Evolutionary conservation across 2,113 vertebrate genomes (phyloP), one percentile per base, ranked within the genome.

Genomic region (Hyperopisus bebe): DNA sequence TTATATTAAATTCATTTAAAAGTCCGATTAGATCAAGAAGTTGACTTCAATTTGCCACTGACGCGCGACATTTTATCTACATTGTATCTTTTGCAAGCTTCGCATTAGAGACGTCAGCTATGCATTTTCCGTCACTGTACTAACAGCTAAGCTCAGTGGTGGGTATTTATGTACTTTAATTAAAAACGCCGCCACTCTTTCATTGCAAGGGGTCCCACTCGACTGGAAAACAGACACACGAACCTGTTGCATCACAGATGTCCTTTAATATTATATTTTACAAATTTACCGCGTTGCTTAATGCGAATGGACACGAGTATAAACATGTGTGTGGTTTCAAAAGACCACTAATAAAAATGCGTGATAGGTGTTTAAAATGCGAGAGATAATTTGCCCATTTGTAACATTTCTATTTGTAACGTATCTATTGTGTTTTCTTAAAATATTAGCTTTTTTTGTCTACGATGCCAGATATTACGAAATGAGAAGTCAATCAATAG

Each of bases 81-180:
- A 42, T 42, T 80, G 35, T 80, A 80, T 42, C 74, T 80, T 39
- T 42, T 5, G 44, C n/a, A 10, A 42, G 39, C 62, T 86, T 27
- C 2, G 48, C n/a, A 31, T 31, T 31, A 74, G 24, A 62, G 58
- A 88, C 74, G 66, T 48, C 39, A 48, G 66, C 42, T 24, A 88
- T 48, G 42, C 31, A 88, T 48, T 88, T 88, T 46, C 46, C 47
- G 88, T 77, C 44, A 39, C 62, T n/a, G n/a, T 24, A 88, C 42
- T 17, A 44, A 88, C 42, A 3, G 46, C 51, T 42, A 51, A 83
- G 77, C 50, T 85, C 51, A 85, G 83, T 44, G 48, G 88, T 83
- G 88, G 31, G 74, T 55, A 35, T n/a, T 83, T 82, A 89, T 46
- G 89, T 62, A 51, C 39, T 89, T 42, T 85, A 85, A 85, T 89